Percentiles rank a stretch among this genome's conserved stretches.
These are phyloP conservation scores for Latrodectus geometricus DNA, from an alignment of 1,140 invertebrate species.

Conservation along the genomic window DNA sequence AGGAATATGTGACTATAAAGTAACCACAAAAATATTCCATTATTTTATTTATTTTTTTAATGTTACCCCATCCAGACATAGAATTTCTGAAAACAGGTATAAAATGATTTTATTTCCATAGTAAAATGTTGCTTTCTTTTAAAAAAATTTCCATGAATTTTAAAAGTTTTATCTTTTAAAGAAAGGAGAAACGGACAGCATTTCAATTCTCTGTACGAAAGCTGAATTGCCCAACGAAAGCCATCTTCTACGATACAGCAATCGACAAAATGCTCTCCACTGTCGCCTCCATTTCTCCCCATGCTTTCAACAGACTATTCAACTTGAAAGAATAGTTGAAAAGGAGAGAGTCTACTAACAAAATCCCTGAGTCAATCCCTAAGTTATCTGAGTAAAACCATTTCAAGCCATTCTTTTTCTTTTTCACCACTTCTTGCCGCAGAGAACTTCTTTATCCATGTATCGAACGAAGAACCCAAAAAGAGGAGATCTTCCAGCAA, in stretches of 20 bases:
- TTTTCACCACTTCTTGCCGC: not conserved
- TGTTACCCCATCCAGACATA: no score
- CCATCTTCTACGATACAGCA: not conserved
- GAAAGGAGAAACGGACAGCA: no score
- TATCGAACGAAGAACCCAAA: not conserved
- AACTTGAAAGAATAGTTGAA: not conserved
- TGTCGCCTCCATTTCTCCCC: not conserved
- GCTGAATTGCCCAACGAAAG: not conserved
- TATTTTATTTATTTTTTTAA: no score
- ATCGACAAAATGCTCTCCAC: not conserved
- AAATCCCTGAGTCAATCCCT: slow-evolving; percentile 9
- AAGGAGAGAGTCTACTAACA: not conserved
- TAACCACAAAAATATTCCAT: no score
- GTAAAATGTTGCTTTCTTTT: no score
- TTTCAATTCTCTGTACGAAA: no score
- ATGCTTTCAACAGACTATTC: not conserved
- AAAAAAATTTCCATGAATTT: no score
- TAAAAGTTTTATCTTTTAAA: no score
- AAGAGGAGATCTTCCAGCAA: not conserved
- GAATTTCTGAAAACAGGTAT: no score
- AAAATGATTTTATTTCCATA: no score
- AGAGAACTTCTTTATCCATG: slow-evolving; percentile 4
- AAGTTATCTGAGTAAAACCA: slow-evolving; percentile 14
- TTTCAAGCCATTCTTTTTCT: not conserved
- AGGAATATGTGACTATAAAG: no score